These are phyloP conservation scores for Mactra quadrangularis DNA, from an alignment of 1,140 invertebrate genomes.

Conservation along the genomic window DNA sequence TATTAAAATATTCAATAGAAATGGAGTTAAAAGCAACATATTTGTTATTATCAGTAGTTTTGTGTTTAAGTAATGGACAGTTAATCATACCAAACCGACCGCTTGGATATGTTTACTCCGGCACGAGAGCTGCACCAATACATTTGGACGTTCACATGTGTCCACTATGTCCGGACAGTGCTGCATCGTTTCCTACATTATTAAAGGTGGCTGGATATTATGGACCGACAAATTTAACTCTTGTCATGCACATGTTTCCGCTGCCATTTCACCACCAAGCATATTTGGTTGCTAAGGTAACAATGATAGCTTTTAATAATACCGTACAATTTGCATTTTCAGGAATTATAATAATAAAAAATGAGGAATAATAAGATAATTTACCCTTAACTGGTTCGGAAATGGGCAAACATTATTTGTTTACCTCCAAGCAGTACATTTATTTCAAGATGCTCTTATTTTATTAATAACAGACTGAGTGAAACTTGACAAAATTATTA, in stretches of 20 bases:
- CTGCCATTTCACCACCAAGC: slow-evolving; percentile 71
- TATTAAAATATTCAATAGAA: too few species aligned
- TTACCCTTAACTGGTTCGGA: background rate
- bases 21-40: too few species aligned
- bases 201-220: slow-evolving; percentile 64
- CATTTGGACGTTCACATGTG: slow-evolving; percentile 69
- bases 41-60: too few species aligned
- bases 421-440: background rate
- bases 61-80: background rate
- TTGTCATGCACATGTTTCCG: slow-evolving; percentile 67
- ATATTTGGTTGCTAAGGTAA: slow-evolving; percentile 64
- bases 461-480: background rate
- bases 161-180: slow-evolving; percentile 69
- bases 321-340: background rate
- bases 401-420: too few species aligned
- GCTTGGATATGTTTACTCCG: slow-evolving; percentile 66
- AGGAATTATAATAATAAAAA: background rate
- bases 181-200: slow-evolving; percentile 59
- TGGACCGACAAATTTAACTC: slow-evolving; percentile 50
- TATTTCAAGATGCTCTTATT: background rate
- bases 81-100: slow-evolving; percentile 23
- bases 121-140: slow-evolving; percentile 49
- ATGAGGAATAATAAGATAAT: background rate
- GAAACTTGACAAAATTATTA: too few species aligned
- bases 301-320: background rate